Conservation (phyloP, 2,888 invertebrate species). For the Opisthograptis luteolata region DNA sequence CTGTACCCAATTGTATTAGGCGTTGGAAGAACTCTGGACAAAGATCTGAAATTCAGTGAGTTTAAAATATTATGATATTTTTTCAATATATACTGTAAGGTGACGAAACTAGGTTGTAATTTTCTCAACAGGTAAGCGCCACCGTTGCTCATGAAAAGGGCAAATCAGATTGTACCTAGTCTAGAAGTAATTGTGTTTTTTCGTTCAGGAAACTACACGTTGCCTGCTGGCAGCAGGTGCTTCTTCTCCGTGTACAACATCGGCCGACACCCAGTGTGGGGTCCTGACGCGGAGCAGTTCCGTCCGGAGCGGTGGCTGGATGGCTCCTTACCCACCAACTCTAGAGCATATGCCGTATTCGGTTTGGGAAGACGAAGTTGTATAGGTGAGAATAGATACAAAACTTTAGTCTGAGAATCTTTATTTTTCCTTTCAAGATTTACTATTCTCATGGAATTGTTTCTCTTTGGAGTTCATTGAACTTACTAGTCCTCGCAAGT, state of each 20-base stretch:
- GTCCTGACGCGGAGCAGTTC: constrained; percentile 48
- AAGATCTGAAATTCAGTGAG: background rate
- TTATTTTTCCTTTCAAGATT: too few relatives aligned
- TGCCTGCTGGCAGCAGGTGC: constrained; percentile 45
- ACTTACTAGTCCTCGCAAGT: too few relatives aligned
- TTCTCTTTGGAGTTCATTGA: too few relatives aligned
- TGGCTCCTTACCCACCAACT: constrained; percentile 18
- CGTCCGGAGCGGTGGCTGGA: constrained; percentile 56
- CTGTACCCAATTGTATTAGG: too few relatives aligned
- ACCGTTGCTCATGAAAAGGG: too few relatives aligned
- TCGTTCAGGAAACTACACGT: constrained; percentile 44
- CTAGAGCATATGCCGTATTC: constrained; percentile 45
- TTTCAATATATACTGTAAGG: too few relatives aligned
- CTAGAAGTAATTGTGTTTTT: background rate
- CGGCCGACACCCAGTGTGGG: constrained; percentile 52
- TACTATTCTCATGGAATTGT: too few relatives aligned
- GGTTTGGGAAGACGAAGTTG: constrained; percentile 49
- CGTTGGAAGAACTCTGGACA: background rate
- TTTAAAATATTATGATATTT: too few relatives aligned
- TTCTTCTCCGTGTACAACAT: constrained; percentile 45
- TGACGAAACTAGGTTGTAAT: too few relatives aligned
- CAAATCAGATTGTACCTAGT: too few relatives aligned
- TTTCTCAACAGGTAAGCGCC: too few relatives aligned
- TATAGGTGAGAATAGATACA: constrained; percentile 46
- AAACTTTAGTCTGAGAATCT: too few relatives aligned